Percentiles rank a stretch among this genome's conserved stretches.
Conservation (phyloP, 2,113 vertebrate species). For the Callipepla squamata region DNA sequence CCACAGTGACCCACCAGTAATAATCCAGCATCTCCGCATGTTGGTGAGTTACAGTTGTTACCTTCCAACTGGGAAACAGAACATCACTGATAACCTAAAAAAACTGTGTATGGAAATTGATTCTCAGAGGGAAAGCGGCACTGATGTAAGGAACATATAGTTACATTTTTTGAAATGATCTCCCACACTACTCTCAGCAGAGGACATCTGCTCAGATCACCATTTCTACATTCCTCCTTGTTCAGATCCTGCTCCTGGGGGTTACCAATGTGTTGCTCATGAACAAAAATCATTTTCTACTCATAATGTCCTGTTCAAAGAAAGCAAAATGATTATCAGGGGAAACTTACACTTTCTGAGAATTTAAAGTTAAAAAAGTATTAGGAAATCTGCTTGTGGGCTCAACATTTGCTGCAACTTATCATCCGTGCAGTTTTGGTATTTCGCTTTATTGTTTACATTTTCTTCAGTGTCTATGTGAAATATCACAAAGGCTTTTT, state of each 20-base stretch:
- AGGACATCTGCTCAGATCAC: neutral
- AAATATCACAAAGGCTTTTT: neutral
- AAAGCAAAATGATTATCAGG: neutral
- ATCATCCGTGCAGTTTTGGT: neutral
- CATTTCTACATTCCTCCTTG: neutral
- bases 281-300: neutral
- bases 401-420: neutral
- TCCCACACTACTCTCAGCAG: neutral
- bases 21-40: neutral
- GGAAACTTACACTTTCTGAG: neutral
- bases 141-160: constrained; percentile 15
- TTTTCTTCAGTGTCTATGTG: neutral
- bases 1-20: neutral
- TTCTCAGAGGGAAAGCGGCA: neutral
- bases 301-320: constrained; percentile 17
- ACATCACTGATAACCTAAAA: constrained; percentile 29
- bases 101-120: neutral
- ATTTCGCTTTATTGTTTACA: neutral
- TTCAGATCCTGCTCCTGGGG: neutral
- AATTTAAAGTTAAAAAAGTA: neutral
- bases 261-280: constrained; percentile 7
- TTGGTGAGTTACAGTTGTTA: neutral
- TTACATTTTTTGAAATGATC: neutral
- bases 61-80: constrained; percentile 34
- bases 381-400: neutral